These are phyloP conservation scores for Ormyrus labotus DNA, from an alignment of 2,888 invertebrate species.

Conservation along the genomic window DNA sequence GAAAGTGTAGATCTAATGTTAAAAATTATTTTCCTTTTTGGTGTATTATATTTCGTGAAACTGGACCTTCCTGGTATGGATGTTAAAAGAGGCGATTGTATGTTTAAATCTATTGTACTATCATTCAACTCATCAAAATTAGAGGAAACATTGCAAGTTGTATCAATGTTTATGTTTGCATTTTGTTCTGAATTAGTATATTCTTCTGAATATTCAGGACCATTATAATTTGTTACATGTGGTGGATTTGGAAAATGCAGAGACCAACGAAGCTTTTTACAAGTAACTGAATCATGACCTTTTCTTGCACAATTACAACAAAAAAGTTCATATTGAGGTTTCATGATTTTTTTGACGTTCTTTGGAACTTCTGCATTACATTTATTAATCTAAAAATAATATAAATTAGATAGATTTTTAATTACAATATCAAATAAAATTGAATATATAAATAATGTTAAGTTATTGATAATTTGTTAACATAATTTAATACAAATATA, in stretches of 20 bases:
- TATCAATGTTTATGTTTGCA: background rate
- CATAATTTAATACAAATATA: no score
- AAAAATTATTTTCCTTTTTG: background rate
- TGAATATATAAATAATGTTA: no score
- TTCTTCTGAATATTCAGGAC: slow-evolving; percentile 27
- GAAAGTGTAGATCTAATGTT: background rate
- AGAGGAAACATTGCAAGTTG: background rate
- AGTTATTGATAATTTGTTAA: no score
- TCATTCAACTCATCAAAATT: background rate
- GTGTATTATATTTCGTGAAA: background rate
- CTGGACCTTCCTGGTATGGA: background rate
- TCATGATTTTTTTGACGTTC: slow-evolving; percentile 65
- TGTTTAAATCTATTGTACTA: background rate
- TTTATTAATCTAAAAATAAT: slow-evolving; percentile 67
- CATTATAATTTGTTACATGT: slow-evolving; percentile 64
- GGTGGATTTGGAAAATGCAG: slow-evolving; percentile 68
- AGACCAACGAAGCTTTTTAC: slow-evolving; percentile 68
- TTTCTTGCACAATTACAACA: slow-evolving; percentile 76
- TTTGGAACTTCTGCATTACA: slow-evolving; percentile 65
- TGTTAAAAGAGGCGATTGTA: no score
- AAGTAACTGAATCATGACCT: slow-evolving; percentile 73
- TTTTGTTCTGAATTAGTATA: background rate
- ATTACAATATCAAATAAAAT: background rate
- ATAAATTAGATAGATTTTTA: slow-evolving; percentile 29
- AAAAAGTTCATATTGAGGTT: slow-evolving; percentile 68